These are phyloP conservation scores for Gephyroberyx darwinii DNA, from an alignment of 2,797 vertebrate species.

Conservation along the genomic window DNA sequence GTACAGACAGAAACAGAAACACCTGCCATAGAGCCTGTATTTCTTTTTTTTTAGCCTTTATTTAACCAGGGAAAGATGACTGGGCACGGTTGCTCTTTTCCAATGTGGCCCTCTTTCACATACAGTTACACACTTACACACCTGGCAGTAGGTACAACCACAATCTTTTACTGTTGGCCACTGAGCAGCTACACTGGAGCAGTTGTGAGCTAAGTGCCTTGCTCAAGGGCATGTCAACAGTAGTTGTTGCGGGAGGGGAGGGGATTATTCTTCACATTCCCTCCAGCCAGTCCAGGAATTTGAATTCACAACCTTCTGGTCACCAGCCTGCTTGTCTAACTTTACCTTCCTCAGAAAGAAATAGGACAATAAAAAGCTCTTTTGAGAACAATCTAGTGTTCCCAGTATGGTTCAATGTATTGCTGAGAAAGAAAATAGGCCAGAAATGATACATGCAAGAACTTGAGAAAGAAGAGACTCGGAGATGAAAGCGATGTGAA, in stretches of 20 bases:
- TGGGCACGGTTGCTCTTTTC: too few species aligned
- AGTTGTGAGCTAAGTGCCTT: too few species aligned
- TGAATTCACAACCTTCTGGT: background rate
- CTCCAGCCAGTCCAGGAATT: background rate
- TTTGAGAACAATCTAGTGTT: constrained; percentile 8
- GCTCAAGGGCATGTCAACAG: background rate
- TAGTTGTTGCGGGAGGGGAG: background rate
- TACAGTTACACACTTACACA: too few species aligned
- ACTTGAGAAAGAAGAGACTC: constrained; percentile 17
- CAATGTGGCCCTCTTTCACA: too few species aligned
- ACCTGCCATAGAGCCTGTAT: too few species aligned
- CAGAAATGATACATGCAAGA: constrained; percentile 16
- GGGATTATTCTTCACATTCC: background rate
- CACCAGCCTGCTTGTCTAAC: background rate
- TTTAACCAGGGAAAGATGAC: too few species aligned
- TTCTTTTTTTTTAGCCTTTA: too few species aligned
- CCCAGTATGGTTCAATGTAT: background rate
- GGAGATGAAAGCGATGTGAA: constrained; percentile 14
- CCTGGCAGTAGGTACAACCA: too few species aligned
- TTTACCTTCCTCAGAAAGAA: background rate
- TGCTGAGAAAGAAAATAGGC: constrained; percentile 23
- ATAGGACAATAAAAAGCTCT: background rate
- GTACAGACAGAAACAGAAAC: background rate
- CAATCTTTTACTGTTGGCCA: too few species aligned
- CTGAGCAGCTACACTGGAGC: too few species aligned